phyloP scores from a whole-genome alignment of 2,888 invertebrate species.

The Orchesellides sinensis region DNA sequence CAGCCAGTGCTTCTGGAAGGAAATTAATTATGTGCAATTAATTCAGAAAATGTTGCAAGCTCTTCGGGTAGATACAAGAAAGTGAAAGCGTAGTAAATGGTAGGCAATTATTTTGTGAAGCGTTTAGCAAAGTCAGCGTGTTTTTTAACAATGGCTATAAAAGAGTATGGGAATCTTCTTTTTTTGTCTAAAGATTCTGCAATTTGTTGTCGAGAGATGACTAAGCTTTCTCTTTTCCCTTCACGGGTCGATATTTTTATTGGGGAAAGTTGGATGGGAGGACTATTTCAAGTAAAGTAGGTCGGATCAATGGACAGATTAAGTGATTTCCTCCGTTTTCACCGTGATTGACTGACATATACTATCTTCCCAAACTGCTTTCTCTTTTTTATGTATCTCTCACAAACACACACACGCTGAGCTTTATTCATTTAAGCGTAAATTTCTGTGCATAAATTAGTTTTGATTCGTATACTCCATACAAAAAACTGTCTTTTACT shows the following conservation, averaged over 20 bases:
- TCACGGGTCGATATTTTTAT: not conserved
- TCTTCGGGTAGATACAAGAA: not conserved
- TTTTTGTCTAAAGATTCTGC: too few relatives aligned
- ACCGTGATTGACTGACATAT: not conserved
- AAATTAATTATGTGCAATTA: constrained; percentile 16
- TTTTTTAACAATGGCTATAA: not conserved
- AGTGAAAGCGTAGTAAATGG: not conserved
- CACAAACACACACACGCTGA: not conserved
- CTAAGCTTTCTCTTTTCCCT: not conserved
- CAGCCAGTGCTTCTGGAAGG: too few relatives aligned
- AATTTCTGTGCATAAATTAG: too few relatives aligned
- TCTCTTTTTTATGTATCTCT: not conserved
- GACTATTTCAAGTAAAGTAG: not conserved
- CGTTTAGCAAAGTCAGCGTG: too few relatives aligned
- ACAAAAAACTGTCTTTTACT: not conserved
- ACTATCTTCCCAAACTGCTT: not conserved
- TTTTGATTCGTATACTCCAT: not conserved
- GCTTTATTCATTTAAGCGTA: not conserved
- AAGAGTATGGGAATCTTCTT: too few relatives aligned
- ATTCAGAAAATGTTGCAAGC: not conserved
- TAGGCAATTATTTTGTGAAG: too few relatives aligned
- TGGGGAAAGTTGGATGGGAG: not conserved
- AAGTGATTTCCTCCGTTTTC: constrained; percentile 21
- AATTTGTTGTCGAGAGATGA: not conserved
- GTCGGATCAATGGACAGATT: constrained; percentile 28